Base-by-base conservation (phyloP, 2,797 vertebrate genomes). In the Taeniopygia guttata region DNA sequence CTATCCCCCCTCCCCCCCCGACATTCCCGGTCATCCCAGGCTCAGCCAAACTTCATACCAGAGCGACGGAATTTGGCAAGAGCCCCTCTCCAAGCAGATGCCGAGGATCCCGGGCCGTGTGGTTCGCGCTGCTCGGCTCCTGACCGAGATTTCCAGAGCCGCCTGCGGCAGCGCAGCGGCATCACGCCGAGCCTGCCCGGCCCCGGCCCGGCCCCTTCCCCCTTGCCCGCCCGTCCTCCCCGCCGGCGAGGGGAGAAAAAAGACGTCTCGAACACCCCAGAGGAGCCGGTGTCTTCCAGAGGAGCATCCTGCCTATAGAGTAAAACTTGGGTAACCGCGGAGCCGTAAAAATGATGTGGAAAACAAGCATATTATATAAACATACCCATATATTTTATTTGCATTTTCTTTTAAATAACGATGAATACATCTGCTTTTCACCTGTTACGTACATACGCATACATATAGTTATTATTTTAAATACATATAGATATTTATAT, bases 11-110 rank as follows among this genome's bases (percentile, higher is more conserved):
- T 7, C 3, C 10, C 22, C 10, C 32, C 18, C 4, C n/a, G 40
- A 58, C 76, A 29, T 76, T 83, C 81, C 56, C 64, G 38, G 77
- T 56, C 52, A 73, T 40, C 40, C 43, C 66, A 69, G 69, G 38
- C 84, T 23, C 81, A 51, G 77, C 81, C 84, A 89, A 72, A 84
- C 79, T 84, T 82, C 73, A 56, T 90, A 83, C 84, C 76, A 88
- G 81, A 76, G 69, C 84, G 81, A 43, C 43, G 80, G 87, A 76
- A 86, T 92, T 83, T 88, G 91, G 91, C 88, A 36, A 27, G 49
- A 59, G 10, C 45, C 20, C 32, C 45, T 32, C 29, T 56, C 23
- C 60, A 10, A 66, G 56, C 87, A 82, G 78, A 59, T 87, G 89
- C 89, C 29, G 93, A 87, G 89, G 86, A 93, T 77, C 81, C 87